Evolutionary conservation across 2,113 vertebrate species (phyloP).

Genomic region (Mus musculus): DNA sequence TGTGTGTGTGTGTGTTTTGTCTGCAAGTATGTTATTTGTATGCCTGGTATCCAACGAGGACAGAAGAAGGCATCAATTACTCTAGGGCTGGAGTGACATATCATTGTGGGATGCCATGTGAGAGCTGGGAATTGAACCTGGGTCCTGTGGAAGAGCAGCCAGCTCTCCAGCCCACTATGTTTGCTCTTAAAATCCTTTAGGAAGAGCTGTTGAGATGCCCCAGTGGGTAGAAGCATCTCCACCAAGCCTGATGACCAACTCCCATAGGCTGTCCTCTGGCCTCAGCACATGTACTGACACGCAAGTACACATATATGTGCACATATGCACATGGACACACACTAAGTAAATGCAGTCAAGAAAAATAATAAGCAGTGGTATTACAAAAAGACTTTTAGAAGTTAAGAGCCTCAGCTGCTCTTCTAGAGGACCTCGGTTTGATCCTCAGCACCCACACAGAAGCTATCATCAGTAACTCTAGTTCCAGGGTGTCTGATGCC

Average conservation of each 20-base stretch:
- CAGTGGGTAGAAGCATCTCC: background rate
- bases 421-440: background rate
- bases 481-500: background rate
- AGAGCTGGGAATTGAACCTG: background rate
- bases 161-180: background rate
- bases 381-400: background rate
- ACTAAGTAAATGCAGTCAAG: background rate
- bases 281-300: background rate
- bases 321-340: background rate
- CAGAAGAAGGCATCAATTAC: background rate
- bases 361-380: background rate
- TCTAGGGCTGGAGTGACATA: background rate
- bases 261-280: background rate
- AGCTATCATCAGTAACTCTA: too few species aligned
- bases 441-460: background rate
- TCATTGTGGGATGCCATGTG: background rate
- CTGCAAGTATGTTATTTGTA: too few species aligned
- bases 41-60: background rate
- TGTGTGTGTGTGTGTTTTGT: background rate
- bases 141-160: background rate
- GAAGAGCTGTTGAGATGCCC: background rate
- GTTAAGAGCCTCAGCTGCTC: background rate
- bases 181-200: constrained; percentile 37
- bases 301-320: background rate
- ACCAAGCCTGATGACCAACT: background rate